These are phyloP conservation scores for Busseola fusca DNA, from an alignment of 2,888 invertebrate genomes.

Conservation along the genomic window DNA sequence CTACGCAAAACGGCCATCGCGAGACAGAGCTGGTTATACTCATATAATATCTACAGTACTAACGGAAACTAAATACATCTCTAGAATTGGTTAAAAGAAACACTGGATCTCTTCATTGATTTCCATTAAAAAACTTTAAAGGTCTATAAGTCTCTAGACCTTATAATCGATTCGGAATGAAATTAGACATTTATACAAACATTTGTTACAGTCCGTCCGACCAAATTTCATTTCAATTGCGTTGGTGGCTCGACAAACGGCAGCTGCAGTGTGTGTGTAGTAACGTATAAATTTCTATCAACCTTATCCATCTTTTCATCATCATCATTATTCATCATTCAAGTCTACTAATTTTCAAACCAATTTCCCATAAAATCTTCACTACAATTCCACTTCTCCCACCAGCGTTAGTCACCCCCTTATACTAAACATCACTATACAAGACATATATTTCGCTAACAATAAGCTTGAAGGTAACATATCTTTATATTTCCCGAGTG, in stretches of 20 bases:
- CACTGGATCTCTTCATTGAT: background rate
- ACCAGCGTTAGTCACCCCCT: background rate
- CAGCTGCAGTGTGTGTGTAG: too few species aligned
- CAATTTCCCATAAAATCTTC: background rate
- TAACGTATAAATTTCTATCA: background rate
- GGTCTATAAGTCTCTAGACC: too few species aligned
- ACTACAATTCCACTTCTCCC: background rate
- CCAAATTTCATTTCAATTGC: too few species aligned
- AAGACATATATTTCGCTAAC: constrained; percentile 26
- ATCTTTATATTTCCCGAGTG: constrained; percentile 46
- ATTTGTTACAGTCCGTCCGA: too few species aligned
- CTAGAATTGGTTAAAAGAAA: background rate
- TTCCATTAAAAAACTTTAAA: too few species aligned
- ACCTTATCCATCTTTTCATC: background rate
- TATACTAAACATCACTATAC: background rate
- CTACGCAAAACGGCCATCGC: too few species aligned
- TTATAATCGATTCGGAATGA: too few species aligned
- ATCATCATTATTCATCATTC: background rate
- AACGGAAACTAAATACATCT: background rate
- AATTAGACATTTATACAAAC: too few species aligned
- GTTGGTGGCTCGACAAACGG: too few species aligned
- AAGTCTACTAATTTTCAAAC: background rate
- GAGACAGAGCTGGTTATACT: too few species aligned
- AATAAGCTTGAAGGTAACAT: constrained; percentile 34
- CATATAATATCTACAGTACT: background rate